phyloP scores from a whole-genome alignment of 1,140 invertebrate genomes.

The Luehdorfia chinensis region DNA sequence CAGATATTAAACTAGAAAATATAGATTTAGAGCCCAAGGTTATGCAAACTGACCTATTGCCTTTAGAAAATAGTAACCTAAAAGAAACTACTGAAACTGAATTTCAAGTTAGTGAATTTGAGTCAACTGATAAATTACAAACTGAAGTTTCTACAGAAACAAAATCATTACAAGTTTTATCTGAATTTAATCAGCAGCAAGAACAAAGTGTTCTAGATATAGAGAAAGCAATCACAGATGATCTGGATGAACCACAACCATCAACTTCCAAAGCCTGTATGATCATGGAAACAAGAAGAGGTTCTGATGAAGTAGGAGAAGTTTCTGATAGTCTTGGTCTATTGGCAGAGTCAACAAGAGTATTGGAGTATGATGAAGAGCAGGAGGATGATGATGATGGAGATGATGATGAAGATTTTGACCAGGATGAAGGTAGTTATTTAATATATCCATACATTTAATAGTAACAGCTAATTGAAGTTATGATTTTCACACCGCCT shows the following conservation, averaged over 20 bases:
- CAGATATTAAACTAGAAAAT: too few species aligned
- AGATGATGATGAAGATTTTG: constrained; percentile 66
- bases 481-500: too few species aligned
- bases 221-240: too few species aligned
- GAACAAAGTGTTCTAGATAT: constrained; percentile 5
- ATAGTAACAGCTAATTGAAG: too few species aligned
- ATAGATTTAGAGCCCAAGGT: too few species aligned
- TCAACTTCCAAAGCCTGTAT: constrained; percentile 22
- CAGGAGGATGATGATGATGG: constrained; percentile 57
- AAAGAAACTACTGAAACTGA: background rate
- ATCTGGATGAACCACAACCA: constrained; percentile 18
- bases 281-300: constrained; percentile 15
- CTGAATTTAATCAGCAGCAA: background rate
- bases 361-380: constrained; percentile 57
- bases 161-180: background rate
- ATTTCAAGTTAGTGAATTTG: background rate
- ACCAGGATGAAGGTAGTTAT: constrained; percentile 51
- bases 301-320: constrained; percentile 32
- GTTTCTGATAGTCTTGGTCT: constrained; percentile 50
- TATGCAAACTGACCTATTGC: too few species aligned
- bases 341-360: constrained; percentile 50
- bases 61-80: background rate
- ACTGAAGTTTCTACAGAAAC: background rate
- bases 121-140: constrained; percentile 2
- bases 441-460: too few species aligned